phyloP scores from a whole-genome alignment of 2,113 vertebrate genomes.

The Xenopus tropicalis region UCB_Xtro_10.0 CM004450.2:144705501-144706000 shows the following conservation, averaged over 20 bases:
- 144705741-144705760: slow-evolving; percentile 93
- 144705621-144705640: slow-evolving; percentile 94
- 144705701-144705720: too few species aligned
- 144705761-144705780: slow-evolving; percentile 93
- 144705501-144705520: slow-evolving; percentile 93
- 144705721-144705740: slow-evolving; percentile 81
- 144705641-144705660: slow-evolving; percentile 82
- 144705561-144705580: slow-evolving; percentile 94
- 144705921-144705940: slow-evolving; percentile 97
- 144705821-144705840: slow-evolving; percentile 83
- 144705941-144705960: slow-evolving; percentile 92
- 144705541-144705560: slow-evolving; percentile 90
- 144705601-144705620: slow-evolving; percentile 94
- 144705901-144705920: slow-evolving; percentile 92
- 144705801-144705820: slow-evolving; percentile 92
- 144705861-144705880: slow-evolving; percentile 90
- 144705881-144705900: slow-evolving; percentile 87
- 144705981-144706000: background rate
- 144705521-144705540: slow-evolving; percentile 94
- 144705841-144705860: slow-evolving; percentile 84
- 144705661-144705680: background rate
- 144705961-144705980: slow-evolving; percentile 72
- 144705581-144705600: slow-evolving; percentile 90
- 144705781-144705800: slow-evolving; percentile 97
- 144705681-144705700: too few species aligned